phyloP scores from a whole-genome alignment of 2,888 invertebrate genomes.

The Philaethria dido region DNA sequence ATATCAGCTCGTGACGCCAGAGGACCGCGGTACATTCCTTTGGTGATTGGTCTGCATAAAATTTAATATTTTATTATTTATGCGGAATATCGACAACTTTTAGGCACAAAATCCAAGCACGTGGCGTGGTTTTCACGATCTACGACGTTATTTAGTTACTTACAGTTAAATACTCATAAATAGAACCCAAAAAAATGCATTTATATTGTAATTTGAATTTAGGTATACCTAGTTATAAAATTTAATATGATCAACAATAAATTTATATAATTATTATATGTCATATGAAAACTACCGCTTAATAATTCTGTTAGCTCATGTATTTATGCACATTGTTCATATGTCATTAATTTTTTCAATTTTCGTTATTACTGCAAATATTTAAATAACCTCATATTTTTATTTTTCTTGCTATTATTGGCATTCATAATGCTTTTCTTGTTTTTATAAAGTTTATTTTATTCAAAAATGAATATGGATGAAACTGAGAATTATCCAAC shows the following conservation, averaged over 20 bases:
- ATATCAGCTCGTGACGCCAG: conserved; percentile 7
- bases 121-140: not conserved
- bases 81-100: not conserved
- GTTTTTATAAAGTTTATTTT: conserved; percentile 19
- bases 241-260: too few relatives aligned
- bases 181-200: too few relatives aligned
- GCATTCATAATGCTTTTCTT: conserved; percentile 5
- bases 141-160: not conserved
- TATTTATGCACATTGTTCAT: too few relatives aligned
- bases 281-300: too few relatives aligned
- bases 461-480: conserved; percentile 18
- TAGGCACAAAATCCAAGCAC: not conserved
- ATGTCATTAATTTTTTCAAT: not conserved
- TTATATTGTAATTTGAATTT: too few relatives aligned
- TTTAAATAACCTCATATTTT: not conserved
- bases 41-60: conserved; percentile 10
- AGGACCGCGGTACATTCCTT: conserved; percentile 13
- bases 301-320: too few relatives aligned
- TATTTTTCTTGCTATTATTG: not conserved
- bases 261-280: too few relatives aligned
- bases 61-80: conserved; percentile 2
- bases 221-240: too few relatives aligned
- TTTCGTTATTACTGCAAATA: not conserved
- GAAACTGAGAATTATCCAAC: conserved; percentile 14
- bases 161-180: too few relatives aligned